Base-by-base conservation (phyloP, 2,888 invertebrate species). In the Helicoverpa assulta region DNA sequence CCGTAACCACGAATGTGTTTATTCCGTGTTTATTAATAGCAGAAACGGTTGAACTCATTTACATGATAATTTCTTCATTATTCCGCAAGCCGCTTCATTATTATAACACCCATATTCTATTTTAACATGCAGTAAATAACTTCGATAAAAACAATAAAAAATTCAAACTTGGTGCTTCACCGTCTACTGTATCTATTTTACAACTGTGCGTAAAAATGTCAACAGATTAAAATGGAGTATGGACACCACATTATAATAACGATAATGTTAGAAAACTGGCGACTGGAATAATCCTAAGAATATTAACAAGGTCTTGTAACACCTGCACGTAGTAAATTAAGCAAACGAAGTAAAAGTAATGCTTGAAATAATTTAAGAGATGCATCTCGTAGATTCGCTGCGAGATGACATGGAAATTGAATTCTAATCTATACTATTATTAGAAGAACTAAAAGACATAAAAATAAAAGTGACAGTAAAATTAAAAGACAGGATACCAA, bases 191-290 rank as follows among this genome's bases (percentile, higher is more conserved):
- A 78, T 63, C 29, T 64, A 61, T 33, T 76, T 80, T 65, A 70
- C 33, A 63, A 56, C 60, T 47, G 40, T 47, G 51, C 43, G 58
- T 76, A 60, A 80, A 76, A 76, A 76, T 76, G 77, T 66, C 81
- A 70, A 65, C 37, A 70, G 81, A 76, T 80, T 70, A 65, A 53
- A 76, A 80, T 56, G 12, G 70, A 58, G 40, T 64, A 76, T 52
- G n/a, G 64, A 55, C 29, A 26, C 14, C 16, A 59, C 60, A 55
- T 58, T 50, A 51, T 80, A 55, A 69, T 69, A 76, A 62, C 37
- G 61, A 76, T 62, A 53, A 65, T 70, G 26, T 59, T 29, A 67
- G 57, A 53, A 63, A 56, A 52, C 62, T 18, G 33, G 52, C 40
- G 50, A 33, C 29, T 26, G 37, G n/a, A 29, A 64, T 61, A 19